Evolutionary conservation across 92 coral and sea anemone species (phyloP).

Genomic region (Galaxea fascicularis): DNA sequence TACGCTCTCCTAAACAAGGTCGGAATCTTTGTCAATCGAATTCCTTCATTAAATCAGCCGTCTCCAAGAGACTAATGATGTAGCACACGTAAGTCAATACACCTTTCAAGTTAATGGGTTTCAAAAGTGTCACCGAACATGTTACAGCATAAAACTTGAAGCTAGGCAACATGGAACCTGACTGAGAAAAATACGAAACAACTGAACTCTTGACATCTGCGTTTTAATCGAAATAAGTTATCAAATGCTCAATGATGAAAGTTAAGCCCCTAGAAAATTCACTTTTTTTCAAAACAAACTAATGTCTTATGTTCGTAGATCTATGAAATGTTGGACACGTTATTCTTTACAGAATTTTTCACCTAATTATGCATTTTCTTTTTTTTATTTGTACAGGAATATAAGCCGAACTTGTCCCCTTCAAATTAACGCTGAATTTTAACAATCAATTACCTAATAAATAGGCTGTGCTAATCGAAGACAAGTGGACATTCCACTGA

Average conservation of each 20-base stretch:
- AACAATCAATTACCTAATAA: neutral
- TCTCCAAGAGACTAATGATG: slow-evolving; percentile 3
- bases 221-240: neutral
- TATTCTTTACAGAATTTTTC: slow-evolving; percentile 10
- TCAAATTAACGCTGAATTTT: neutral
- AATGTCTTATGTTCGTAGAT: neutral
- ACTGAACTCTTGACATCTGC: neutral
- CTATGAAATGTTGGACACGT: neutral
- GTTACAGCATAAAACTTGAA: neutral
- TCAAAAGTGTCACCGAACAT: neutral
- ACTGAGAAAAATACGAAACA: too few relatives aligned
- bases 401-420: slow-evolving; percentile 20
- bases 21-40: neutral
- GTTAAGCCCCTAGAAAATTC: neutral
- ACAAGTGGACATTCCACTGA: slow-evolving; percentile 21
- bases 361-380: neutral
- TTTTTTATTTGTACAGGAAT: neutral
- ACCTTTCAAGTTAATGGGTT: neutral
- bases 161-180: too few relatives aligned
- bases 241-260: neutral
- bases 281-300: neutral
- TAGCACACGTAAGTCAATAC: neutral
- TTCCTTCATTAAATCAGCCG: slow-evolving; percentile 16
- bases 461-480: neutral
- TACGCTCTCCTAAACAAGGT: neutral